phyloP scores from a whole-genome alignment of 1,140 invertebrate species.

The Anoplolepis gracilipes region DNA sequence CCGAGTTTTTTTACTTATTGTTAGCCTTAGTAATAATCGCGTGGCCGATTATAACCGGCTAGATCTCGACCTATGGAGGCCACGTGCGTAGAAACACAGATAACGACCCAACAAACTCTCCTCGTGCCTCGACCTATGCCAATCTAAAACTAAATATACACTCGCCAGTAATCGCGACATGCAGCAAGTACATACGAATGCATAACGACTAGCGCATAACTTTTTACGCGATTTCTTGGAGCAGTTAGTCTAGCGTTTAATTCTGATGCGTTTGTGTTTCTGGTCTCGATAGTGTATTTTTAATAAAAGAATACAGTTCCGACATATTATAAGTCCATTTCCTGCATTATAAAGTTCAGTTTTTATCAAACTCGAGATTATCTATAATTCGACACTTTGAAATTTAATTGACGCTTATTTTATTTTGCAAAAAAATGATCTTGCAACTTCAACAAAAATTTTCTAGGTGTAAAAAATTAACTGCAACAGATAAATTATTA shows the following conservation, averaged over 20 bases:
- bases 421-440: too few species aligned
- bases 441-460: too few species aligned
- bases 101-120: conserved; percentile 73
- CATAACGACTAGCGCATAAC: not conserved
- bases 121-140: conserved; percentile 80
- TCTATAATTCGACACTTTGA: not conserved
- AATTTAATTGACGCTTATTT: not conserved
- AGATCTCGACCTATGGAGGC: conserved; percentile 76
- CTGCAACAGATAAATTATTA: too few species aligned
- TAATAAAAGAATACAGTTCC: not conserved
- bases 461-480: too few species aligned
- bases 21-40: conserved; percentile 52
- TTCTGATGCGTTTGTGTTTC: not conserved
- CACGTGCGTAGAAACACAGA: conserved; percentile 83
- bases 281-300: not conserved
- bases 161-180: conserved; percentile 78
- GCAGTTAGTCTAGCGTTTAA: not conserved
- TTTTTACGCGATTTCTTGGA: not conserved
- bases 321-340: not conserved
- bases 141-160: conserved; percentile 83
- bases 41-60: conserved; percentile 79
- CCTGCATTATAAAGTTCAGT: not conserved
- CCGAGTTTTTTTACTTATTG: conserved; percentile 1
- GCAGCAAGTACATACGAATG: conserved; percentile 49
- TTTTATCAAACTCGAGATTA: not conserved